These are phyloP conservation scores for Meda fulgida DNA, from an alignment of 2,797 vertebrate species.

Conservation along the genomic window DNA sequence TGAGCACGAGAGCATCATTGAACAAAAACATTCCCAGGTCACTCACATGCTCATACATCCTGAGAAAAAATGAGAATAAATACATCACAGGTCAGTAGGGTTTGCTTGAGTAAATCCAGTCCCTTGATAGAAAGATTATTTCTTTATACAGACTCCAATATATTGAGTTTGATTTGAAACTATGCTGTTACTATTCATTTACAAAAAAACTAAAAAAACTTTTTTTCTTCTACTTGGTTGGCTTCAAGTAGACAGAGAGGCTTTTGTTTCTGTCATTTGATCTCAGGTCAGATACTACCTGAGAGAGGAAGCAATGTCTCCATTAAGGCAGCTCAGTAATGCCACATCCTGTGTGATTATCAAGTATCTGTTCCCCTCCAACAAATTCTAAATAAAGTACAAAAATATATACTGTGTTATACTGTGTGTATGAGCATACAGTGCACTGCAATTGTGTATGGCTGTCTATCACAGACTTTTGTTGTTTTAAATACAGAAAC, in stretches of 20 bases:
- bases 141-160: not conserved
- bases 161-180: not conserved
- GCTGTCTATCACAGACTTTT: not conserved
- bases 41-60: slow-evolving; percentile 74
- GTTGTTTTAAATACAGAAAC: slow-evolving; percentile 5
- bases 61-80: slow-evolving; percentile 56
- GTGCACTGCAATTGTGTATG: not conserved
- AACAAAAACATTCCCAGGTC: slow-evolving; percentile 86
- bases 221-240: too few species aligned
- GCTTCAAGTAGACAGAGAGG: slow-evolving; percentile 1
- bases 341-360: slow-evolving; percentile 80
- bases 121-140: not conserved
- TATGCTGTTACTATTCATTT: not conserved
- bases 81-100: not conserved
- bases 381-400: slow-evolving; percentile 73
- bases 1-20: slow-evolving; percentile 79
- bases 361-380: slow-evolving; percentile 83
- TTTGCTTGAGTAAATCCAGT: not conserved
- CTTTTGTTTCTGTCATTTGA: slow-evolving; percentile 36
- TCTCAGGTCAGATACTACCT: slow-evolving; percentile 73
- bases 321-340: slow-evolving; percentile 76
- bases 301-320: slow-evolving; percentile 76
- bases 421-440: not conserved
- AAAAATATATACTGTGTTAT: not conserved
- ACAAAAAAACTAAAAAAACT: not conserved